Percentiles rank a stretch among this genome's conserved stretches.
phyloP scores from a whole-genome alignment of 2,797 vertebrate genomes.

The Chloroceryle amazona region DNA sequence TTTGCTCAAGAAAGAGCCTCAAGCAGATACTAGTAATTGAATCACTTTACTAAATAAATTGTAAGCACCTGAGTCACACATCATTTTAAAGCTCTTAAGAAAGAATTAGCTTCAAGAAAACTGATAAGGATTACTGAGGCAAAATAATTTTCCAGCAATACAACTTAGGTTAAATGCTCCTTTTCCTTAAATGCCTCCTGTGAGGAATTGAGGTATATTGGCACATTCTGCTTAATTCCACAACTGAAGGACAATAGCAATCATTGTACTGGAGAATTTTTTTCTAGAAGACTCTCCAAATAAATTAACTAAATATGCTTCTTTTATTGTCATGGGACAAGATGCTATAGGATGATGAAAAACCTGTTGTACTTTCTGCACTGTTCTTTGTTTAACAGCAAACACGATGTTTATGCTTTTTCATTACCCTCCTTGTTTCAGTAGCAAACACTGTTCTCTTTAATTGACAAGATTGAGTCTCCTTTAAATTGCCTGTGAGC shows the following conservation, averaged over 20 bases:
- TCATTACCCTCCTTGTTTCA: background rate
- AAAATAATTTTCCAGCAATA: background rate
- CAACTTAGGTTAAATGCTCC: background rate
- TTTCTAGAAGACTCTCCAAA: background rate
- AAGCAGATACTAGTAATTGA: background rate
- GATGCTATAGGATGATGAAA: background rate
- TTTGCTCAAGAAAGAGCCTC: background rate
- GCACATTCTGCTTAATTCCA: background rate
- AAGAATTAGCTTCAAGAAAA: background rate
- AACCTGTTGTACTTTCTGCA: background rate
- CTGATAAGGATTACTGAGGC: background rate
- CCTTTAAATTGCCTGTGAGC: background rate
- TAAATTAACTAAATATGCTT: background rate
- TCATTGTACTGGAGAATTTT: background rate
- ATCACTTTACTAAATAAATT: background rate
- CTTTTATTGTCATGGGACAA: background rate
- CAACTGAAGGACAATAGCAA: background rate
- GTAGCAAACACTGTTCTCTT: background rate
- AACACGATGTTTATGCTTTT: background rate
- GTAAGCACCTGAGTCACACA: background rate
- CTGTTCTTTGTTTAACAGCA: background rate
- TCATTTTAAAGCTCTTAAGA: background rate
- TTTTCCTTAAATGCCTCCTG: background rate
- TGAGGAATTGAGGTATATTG: background rate
- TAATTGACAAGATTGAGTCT: rapidly evolving